A percentile compares a stretch with the other conserved stretches of the same genome.
Conservation (phyloP, 2,888 invertebrate genomes). For the Melanostoma scalare region DNA sequence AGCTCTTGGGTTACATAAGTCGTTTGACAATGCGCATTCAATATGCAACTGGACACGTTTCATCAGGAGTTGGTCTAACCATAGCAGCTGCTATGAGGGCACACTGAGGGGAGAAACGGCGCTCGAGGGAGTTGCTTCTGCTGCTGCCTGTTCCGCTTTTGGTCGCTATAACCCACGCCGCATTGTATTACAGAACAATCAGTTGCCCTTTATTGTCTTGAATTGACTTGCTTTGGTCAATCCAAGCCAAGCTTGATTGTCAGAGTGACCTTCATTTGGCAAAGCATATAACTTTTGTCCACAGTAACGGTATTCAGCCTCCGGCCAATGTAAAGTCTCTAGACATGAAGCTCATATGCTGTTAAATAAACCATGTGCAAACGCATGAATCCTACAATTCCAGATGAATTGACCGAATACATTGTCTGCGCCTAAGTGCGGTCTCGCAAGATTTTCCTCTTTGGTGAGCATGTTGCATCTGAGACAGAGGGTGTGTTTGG, state of each 20-base stretch:
- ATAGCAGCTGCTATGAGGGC: constrained; percentile 98
- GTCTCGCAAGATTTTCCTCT: no score
- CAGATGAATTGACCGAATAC: constrained; percentile 91
- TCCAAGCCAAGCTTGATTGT: constrained; percentile 90
- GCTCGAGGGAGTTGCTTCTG: constrained; percentile 97
- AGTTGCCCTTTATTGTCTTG: constrained; percentile 97
- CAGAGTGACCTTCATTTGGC: constrained; percentile 92
- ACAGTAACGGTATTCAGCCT: constrained; percentile 95
- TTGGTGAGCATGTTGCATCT: no score
- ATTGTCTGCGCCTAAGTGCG: constrained; percentile 93
- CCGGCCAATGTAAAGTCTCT: constrained; percentile 88
- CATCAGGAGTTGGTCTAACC: constrained; percentile 99
- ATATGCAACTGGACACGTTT: constrained; percentile 97
- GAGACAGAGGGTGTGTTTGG: no score
- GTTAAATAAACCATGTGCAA: constrained; percentile 95
- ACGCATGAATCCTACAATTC: constrained; percentile 93
- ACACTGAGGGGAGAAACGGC: constrained; percentile 98
- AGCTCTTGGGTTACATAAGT: constrained; percentile 96
- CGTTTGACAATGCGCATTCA: constrained; percentile 96
- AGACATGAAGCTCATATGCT: constrained; percentile 95
- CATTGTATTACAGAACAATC: constrained; percentile 97
- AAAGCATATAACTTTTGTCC: constrained; percentile 98
- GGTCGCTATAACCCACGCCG: constrained; percentile 98
- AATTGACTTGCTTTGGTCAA: constrained; percentile 97
- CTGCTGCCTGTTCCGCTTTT: constrained; percentile 99